Percentiles rank a stretch among this genome's conserved stretches.
Conservation (phyloP, 1,140 invertebrate genomes). For the Thaumatotibia leucotreta region DNA sequence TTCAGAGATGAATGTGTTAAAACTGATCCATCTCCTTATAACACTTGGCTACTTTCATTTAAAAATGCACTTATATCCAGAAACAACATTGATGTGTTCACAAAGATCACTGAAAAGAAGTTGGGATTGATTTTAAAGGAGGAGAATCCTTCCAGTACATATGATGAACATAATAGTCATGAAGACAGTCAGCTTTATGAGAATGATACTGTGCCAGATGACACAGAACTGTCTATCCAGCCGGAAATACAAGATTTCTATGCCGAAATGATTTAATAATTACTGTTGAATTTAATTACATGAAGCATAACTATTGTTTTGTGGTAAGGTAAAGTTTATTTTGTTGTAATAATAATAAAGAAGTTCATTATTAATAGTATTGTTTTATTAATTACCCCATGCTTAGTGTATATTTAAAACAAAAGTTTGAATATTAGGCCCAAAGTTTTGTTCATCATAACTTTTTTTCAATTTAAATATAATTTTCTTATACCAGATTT, state of each 20-base stretch:
- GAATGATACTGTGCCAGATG: slow-evolving; percentile 55
- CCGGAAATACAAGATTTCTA: slow-evolving; percentile 64
- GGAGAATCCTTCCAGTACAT: slow-evolving; percentile 56
- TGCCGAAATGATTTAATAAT: slow-evolving; percentile 48
- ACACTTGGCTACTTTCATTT: slow-evolving; percentile 61
- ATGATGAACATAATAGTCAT: slow-evolving; percentile 23
- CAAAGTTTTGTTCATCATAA: slow-evolving; percentile 18
- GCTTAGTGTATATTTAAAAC: not conserved
- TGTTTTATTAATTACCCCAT: slow-evolving; percentile 5
- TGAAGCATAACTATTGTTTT: not conserved
- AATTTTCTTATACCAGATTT: slow-evolving; percentile 56
- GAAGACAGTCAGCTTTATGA: slow-evolving; percentile 57
- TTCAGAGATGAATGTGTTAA: slow-evolving; percentile 58
- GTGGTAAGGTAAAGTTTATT: not conserved
- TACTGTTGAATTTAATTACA: not conserved
- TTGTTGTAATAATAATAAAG: slow-evolving; percentile 7
- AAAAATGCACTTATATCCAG: slow-evolving; percentile 43
- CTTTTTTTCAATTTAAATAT: not conserved
- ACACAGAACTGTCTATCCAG: slow-evolving; percentile 50
- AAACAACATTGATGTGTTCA: slow-evolving; percentile 46
- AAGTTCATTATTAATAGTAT: not conserved
- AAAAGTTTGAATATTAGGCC: slow-evolving; percentile 26
- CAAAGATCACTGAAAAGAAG: slow-evolving; percentile 46
- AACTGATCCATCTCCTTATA: slow-evolving; percentile 52
- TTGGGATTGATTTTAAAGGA: slow-evolving; percentile 54